phyloP scores from a whole-genome alignment of 2,113 vertebrate species.

The Tautogolabrus adspersus region DNA sequence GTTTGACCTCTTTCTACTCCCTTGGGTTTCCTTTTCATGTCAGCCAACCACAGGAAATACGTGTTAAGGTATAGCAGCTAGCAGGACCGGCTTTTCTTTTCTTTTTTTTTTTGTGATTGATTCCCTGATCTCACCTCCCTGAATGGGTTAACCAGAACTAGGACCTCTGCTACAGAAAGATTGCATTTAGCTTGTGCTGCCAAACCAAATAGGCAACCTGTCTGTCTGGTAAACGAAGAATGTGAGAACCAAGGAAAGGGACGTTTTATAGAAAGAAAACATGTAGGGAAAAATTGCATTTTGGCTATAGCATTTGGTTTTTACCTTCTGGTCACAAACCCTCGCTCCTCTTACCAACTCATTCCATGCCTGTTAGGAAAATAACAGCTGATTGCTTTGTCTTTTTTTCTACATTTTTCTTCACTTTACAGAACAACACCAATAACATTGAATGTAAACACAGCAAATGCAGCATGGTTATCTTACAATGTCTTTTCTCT shows the following conservation, averaged over 20 bases:
- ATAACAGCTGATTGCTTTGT: conserved; percentile 64
- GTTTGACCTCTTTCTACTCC: conserved; percentile 58
- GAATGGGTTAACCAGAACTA: conserved; percentile 78
- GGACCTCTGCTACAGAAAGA: conserved; percentile 68
- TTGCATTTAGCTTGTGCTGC: conserved; percentile 78
- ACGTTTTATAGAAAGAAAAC: conserved; percentile 13
- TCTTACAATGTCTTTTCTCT: conserved; percentile 57
- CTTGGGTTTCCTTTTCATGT: conserved; percentile 56
- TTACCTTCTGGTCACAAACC: conserved; percentile 19
- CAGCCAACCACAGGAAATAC: conserved; percentile 30
- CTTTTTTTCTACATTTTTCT: conserved; percentile 12
- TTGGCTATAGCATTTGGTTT: conserved; percentile 25
- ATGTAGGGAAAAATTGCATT: neutral
- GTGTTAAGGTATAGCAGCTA: conserved; percentile 50
- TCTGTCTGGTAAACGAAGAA: conserved; percentile 66
- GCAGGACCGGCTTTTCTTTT: conserved; percentile 40
- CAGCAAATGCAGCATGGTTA: neutral
- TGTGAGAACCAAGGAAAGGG: neutral
- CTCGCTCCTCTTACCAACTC: neutral
- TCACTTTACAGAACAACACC: neutral
- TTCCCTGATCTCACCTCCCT: conserved; percentile 47
- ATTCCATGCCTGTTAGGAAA: conserved; percentile 68
- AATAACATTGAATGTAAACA: neutral
- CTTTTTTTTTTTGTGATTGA: conserved; percentile 61
- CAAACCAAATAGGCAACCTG: conserved; percentile 76